Percentiles rank a stretch among this genome's conserved stretches.
Evolutionary conservation across 2,797 vertebrate species (phyloP).

Genomic region (Tokudaia muenninki): DNA sequence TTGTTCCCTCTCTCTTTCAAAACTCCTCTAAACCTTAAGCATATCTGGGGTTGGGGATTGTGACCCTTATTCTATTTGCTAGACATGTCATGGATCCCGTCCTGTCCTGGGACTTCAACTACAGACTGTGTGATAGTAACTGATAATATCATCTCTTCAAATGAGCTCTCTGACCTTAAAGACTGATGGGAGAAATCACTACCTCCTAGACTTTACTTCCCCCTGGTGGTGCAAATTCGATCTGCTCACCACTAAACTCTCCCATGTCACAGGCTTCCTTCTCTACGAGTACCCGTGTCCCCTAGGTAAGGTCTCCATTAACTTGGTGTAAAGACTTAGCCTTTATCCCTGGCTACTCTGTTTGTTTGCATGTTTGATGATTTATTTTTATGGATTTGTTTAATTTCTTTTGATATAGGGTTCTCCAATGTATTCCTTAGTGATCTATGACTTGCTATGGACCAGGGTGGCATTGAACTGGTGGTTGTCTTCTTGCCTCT

Average conservation of each 20-base stretch:
- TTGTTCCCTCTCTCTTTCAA: not conserved
- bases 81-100: not conserved
- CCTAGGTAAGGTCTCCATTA: not conserved
- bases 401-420: not conserved
- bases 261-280: not conserved
- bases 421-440: not conserved
- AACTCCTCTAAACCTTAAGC: not conserved
- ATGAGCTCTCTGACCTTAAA: not conserved
- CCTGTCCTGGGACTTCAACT: not conserved
- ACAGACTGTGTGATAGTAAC: not conserved
- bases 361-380: not conserved
- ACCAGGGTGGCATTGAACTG: not conserved
- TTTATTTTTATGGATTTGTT: not conserved
- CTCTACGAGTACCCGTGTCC: not conserved
- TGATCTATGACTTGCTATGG: not conserved
- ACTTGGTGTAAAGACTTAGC: not conserved
- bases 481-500: not conserved
- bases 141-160: not conserved
- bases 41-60: not conserved
- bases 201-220: not conserved
- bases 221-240: not conserved
- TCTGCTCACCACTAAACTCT: not conserved
- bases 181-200: not conserved
- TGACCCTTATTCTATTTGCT: not conserved
- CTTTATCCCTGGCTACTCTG: not conserved